A percentile compares a stretch with the other conserved stretches of the same genome.
Conservation (phyloP, 2,113 vertebrate species). For the Eublepharis macularius region DNA sequence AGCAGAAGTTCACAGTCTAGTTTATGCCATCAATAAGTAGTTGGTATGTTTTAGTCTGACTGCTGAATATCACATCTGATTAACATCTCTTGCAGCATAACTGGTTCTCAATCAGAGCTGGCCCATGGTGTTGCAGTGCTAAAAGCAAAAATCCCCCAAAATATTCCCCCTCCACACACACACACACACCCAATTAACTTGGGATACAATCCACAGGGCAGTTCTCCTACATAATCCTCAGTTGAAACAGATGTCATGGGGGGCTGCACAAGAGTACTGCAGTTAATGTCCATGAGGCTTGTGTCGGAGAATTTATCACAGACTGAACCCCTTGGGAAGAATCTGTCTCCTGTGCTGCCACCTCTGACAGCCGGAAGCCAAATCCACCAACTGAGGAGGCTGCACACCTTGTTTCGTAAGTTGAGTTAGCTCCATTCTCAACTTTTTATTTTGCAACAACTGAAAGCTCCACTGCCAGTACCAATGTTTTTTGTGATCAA, state of each 20-base stretch:
- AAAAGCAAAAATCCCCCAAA: background rate
- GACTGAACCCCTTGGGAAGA: background rate
- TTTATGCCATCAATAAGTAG: background rate
- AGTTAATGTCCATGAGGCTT: background rate
- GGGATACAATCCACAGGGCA: background rate
- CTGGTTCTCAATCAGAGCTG: background rate
- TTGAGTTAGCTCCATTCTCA: background rate
- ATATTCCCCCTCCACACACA: no score
- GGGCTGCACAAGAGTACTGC: background rate
- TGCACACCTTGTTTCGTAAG: no score
- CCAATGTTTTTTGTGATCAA: constrained; percentile 50
- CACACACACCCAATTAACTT: background rate
- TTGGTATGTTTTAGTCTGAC: fast-evolving
- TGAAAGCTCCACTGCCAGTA: constrained; percentile 44
- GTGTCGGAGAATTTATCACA: background rate
- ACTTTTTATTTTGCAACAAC: background rate
- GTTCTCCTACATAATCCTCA: background rate
- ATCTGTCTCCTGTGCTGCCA: background rate
- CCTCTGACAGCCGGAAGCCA: background rate
- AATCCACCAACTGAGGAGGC: background rate
- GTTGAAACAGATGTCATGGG: background rate
- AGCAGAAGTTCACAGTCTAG: background rate
- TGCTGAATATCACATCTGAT: background rate
- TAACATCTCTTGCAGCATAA: background rate
- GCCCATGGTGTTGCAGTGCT: background rate